Base-by-base conservation (phyloP, 2,888 invertebrate species). In the Cremastinae sp. region DNA sequence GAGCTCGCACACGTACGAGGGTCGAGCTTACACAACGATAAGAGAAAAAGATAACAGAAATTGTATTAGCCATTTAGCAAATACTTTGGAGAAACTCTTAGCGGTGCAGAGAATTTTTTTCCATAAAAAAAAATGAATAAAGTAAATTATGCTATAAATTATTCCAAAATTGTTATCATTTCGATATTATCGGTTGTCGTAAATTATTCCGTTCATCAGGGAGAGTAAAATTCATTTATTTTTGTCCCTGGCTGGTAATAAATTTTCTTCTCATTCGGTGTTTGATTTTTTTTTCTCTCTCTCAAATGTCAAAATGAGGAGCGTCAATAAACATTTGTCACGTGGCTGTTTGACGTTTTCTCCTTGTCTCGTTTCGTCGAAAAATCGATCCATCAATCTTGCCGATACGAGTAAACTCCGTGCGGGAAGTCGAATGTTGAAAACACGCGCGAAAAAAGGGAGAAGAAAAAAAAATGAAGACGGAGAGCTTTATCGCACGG, bases 401-500 rank as follows among this genome's bases (percentile, higher is more conserved):
- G 47, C 55, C n/a, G 51, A 64, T 56, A 68, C 47, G 55, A 28
- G 37, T 37, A 49, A 53, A 28, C 28, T 28, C 47, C 61, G 35
- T 47, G 55, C 47, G 37, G 53, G 22, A 58, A 41, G 59, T 55
- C 59, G 41, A 16, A 61, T 41, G 39, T 28, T 39, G 18, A 16
- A 43, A 12, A 10, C 22, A 14, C 55, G 37, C 14, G 37, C 37
- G 28, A 51, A 51, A 68, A 55, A 71, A 9, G 22, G 41, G 35
- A 59, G 22, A 75, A 61, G 49, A 56, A 71, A 79, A 76, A 72
- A 66, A 78, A 79, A 74, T 78, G 76, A 74, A 75, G 58, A 37
- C 56, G 45, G 66, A 66, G 43, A 66, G 73, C 81, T 82, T 84
- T 84, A 84, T 84, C 84, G 61, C 62, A 28, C 35, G 43, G 47